Evolutionary conservation across 2,888 invertebrate genomes (phyloP).

Genomic region (Slavum lentiscoides): DNA sequence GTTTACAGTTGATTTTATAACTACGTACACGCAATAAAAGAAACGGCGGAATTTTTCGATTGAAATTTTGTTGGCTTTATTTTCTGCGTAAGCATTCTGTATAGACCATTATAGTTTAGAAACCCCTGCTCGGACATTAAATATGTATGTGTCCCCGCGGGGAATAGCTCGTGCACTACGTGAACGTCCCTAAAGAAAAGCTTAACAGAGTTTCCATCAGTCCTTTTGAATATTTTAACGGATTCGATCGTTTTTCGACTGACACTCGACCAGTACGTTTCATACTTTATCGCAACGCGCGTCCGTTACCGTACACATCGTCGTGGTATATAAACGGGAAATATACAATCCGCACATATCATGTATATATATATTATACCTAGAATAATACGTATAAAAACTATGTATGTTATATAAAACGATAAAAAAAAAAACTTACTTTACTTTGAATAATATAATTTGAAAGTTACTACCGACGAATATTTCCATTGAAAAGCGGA

Average conservation of each 20-base stretch:
- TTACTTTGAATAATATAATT: no score
- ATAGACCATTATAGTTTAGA: neutral
- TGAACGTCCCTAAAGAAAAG: conserved; percentile 44
- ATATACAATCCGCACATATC: no score
- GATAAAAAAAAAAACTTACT: no score
- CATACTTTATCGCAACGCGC: neutral
- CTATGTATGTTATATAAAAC: no score
- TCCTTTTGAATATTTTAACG: conserved; percentile 49
- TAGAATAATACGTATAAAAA: no score
- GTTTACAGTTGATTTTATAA: no score
- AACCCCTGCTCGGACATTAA: conserved; percentile 39
- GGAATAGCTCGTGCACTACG: neutral
- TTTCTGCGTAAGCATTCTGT: neutral
- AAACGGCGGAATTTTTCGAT: neutral
- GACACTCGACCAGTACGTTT: conserved; percentile 7
- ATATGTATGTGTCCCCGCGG: conserved; percentile 37
- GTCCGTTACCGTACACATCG: neutral
- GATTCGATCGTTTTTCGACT: conserved; percentile 40
- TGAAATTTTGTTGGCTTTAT: neutral
- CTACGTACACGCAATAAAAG: no score
- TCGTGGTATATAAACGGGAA: neutral
- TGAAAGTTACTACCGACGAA: no score
- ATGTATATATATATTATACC: no score
- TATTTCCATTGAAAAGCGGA: no score
- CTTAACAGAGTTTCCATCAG: conserved; percentile 48